A percentile compares a stretch with the other conserved stretches of the same genome.
Evolutionary conservation across 2,888 invertebrate genomes (phyloP).

Genomic region (Lutraria lutraria): DNA sequence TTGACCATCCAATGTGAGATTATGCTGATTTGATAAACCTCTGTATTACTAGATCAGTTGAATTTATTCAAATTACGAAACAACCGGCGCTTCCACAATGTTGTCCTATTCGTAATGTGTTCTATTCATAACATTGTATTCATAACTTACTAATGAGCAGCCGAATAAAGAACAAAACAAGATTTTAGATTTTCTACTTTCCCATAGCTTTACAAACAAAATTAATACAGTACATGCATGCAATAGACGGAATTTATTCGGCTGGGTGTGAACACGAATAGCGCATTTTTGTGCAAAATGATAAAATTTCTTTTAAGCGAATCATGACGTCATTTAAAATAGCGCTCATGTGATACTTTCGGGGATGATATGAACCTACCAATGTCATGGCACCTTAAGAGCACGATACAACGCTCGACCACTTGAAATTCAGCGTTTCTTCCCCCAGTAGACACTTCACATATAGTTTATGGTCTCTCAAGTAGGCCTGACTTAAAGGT

Average conservation of each 20-base stretch:
- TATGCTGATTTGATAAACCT: too few species aligned
- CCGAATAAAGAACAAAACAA: too few species aligned
- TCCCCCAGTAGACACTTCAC: slow-evolving; percentile 12
- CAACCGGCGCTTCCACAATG: too few species aligned
- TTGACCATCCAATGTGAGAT: too few species aligned
- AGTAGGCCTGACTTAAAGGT: slow-evolving; percentile 39
- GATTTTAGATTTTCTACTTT: too few species aligned
- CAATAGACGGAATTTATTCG: not conserved
- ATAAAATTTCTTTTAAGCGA: not conserved
- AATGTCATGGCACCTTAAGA: slow-evolving; percentile 31
- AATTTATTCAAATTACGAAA: too few species aligned
- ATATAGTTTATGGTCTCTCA: slow-evolving; percentile 58
- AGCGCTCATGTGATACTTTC: slow-evolving; percentile 22
- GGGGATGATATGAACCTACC: slow-evolving; percentile 17
- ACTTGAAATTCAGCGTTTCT: slow-evolving; percentile 37
- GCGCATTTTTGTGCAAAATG: not conserved
- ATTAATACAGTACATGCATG: too few species aligned
- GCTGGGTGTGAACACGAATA: not conserved
- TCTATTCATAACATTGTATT: too few species aligned
- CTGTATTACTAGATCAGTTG: too few species aligned
- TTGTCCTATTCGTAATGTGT: too few species aligned
- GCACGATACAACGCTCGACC: not conserved
- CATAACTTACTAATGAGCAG: too few species aligned
- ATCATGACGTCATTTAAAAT: slow-evolving; percentile 23
- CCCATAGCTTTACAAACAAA: too few species aligned